Evolutionary conservation across 2,888 invertebrate genomes (phyloP).

Genomic region (Resseliella maxima): DNA sequence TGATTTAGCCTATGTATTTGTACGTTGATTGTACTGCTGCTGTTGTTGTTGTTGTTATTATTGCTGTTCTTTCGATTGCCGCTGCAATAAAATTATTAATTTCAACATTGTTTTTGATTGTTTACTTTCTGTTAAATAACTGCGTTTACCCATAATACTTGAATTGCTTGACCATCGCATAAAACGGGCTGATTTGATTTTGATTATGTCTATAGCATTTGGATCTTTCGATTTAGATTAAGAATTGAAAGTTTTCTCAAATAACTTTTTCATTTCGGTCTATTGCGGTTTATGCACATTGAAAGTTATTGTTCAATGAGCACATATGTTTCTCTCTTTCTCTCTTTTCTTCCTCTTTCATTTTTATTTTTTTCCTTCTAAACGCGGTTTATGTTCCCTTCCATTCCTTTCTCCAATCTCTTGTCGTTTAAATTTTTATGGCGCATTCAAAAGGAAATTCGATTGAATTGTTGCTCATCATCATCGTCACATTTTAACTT

Average conservation of each 20-base stretch:
- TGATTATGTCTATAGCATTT: constrained; percentile 10
- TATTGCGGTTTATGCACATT: not conserved
- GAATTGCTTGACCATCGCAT: constrained; percentile 9
- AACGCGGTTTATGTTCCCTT: no score
- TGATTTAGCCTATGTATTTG: no score
- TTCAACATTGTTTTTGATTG: constrained; percentile 43
- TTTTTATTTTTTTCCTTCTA: no score
- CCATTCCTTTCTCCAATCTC: not conserved
- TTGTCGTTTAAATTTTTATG: not conserved
- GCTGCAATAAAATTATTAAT: constrained; percentile 28
- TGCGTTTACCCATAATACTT: not conserved
- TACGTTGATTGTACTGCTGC: no score
- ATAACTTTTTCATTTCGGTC: not conserved
- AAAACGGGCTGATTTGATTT: constrained; percentile 38
- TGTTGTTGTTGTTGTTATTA: not conserved
- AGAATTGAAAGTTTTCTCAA: constrained; percentile 38
- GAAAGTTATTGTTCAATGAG: not conserved
- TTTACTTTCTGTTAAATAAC: constrained; percentile 50
- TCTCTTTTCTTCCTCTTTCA: not conserved
- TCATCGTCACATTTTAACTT: no score
- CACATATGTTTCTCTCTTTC: not conserved
- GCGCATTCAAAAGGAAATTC: no score
- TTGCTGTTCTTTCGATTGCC: not conserved
- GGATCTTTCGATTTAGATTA: constrained; percentile 39
- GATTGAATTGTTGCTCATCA: no score